Conservation (phyloP, 2,113 vertebrate genomes). For the human (Homo sapiens) region GRCh38 chr20:46219001-46219500, state of each 20-base stretch:
- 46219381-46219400: not conserved
- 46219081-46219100: not conserved
- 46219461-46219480: not conserved
- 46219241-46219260: no score
- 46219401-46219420: not conserved
- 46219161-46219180: not conserved
- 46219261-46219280: not conserved
- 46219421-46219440: not conserved
- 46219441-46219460: not conserved
- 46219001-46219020: slow-evolving; percentile 11
- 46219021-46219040: not conserved
- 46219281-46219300: not conserved
- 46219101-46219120: not conserved
- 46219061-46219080: no score
- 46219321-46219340: not conserved
- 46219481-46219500: not conserved
- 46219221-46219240: fast-evolving
- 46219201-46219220: not conserved
- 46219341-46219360: not conserved
- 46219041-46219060: not conserved
- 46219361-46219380: not conserved
- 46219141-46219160: not conserved
- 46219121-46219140: not conserved
- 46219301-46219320: not conserved
- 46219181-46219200: not conserved